phyloP scores from a whole-genome alignment of 2,797 vertebrate species.

The Danio kyathit region DNA sequence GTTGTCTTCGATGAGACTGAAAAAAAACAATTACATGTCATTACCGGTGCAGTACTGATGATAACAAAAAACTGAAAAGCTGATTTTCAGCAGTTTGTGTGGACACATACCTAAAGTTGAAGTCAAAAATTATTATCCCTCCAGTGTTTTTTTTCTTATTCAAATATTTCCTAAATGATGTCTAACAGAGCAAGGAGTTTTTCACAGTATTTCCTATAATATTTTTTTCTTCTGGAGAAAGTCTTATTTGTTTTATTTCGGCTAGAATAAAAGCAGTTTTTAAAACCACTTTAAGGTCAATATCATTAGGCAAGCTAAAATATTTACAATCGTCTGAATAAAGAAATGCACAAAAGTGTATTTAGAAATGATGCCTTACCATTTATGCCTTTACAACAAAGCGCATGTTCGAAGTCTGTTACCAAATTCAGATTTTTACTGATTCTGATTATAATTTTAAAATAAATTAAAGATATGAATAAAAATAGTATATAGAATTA shows the following conservation, averaged over 20 bases:
- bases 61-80: neutral
- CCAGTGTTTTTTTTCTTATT: too few species aligned
- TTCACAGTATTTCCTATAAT: too few species aligned
- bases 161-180: too few species aligned
- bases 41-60: neutral
- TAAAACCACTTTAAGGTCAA: too few species aligned
- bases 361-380: neutral
- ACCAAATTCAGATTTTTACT: neutral
- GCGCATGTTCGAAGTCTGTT: neutral
- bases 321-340: neutral
- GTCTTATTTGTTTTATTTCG: too few species aligned
- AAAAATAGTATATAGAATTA: too few species aligned
- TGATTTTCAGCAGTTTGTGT: neutral
- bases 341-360: neutral
- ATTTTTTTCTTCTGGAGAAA: too few species aligned
- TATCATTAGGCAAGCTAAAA: neutral
- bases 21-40: neutral
- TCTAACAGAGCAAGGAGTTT: too few species aligned
- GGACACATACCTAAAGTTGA: too few species aligned
- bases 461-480: too few species aligned
- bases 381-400: neutral
- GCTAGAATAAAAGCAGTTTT: too few species aligned
- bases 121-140: too few species aligned
- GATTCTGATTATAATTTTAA: neutral
- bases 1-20: conserved; percentile 96